These are phyloP conservation scores for Lutjanus campechanus DNA, from an alignment of 2,797 vertebrate species.

Conservation along the genomic window DNA sequence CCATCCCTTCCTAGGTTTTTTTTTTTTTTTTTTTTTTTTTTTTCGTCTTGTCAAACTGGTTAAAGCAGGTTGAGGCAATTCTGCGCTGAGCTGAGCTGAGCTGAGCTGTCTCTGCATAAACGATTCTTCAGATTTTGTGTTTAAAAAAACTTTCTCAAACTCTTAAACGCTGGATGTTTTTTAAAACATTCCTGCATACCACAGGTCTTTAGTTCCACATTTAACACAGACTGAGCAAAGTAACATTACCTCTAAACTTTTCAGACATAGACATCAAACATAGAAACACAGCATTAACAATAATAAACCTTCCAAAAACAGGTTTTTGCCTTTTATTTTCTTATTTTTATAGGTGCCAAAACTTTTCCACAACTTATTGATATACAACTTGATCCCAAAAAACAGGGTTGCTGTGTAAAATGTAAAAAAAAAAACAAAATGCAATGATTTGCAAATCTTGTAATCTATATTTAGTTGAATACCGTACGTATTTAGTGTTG, in stretches of 20 bases:
- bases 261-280: background rate
- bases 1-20: background rate
- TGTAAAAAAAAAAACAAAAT: too few species aligned
- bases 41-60: slow-evolving; percentile 6
- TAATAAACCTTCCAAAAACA: background rate
- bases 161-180: background rate
- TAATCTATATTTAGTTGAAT: too few species aligned
- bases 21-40: background rate
- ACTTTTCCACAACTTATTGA: too few species aligned
- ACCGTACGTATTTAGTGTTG: too few species aligned
- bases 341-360: too few species aligned
- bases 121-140: background rate
- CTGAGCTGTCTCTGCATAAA: slow-evolving; percentile 16
- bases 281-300: background rate
- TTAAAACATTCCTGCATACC: background rate
- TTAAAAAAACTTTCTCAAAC: background rate
- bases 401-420: too few species aligned
- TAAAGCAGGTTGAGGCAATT: background rate
- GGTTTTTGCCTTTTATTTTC: too few species aligned
- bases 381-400: too few species aligned
- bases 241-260: background rate
- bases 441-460: too few species aligned
- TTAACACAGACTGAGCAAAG: background rate
- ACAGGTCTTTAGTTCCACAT: background rate
- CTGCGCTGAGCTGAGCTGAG: background rate